Evolutionary conservation across 53 echinoderm and acorn worm species (phyloP).

Genomic region (Hippasteria phrygiana): DNA sequence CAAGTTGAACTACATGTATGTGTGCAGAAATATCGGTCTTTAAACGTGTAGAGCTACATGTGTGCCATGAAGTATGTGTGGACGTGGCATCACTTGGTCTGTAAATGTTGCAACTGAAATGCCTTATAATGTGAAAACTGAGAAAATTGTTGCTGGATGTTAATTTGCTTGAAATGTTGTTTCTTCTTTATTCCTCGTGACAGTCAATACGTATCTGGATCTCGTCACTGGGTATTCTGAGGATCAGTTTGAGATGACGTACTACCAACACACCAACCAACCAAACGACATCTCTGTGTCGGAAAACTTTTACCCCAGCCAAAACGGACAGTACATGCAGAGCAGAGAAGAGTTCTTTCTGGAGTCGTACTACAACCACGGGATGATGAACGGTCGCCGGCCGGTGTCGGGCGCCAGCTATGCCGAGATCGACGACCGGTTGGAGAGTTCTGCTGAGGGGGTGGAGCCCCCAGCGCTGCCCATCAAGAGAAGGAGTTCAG

Average conservation of each 20-base stretch:
- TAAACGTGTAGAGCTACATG: too few species aligned
- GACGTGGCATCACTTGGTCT: too few species aligned
- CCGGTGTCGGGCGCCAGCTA: conserved; percentile 59
- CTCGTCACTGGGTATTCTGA: conserved; percentile 85
- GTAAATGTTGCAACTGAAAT: too few species aligned
- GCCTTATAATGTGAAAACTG: too few species aligned
- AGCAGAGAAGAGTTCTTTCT: conserved; percentile 86
- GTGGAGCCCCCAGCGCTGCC: conserved; percentile 76
- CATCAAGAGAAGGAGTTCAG: conserved; percentile 64
- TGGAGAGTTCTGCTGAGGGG: conserved; percentile 68
- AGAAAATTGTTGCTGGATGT: too few species aligned
- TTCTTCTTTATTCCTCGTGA: neutral
- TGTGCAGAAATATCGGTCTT: too few species aligned
- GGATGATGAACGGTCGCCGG: conserved; percentile 28
- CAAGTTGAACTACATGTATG: too few species aligned
- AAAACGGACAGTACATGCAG: conserved; percentile 66
- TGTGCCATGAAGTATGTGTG: too few species aligned
- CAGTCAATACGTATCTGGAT: conserved; percentile 94
- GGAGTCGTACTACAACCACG: conserved; percentile 51
- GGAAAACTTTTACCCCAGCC: conserved; percentile 44
- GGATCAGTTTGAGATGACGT: conserved; percentile 70
- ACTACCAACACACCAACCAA: conserved; percentile 63
- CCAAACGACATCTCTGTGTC: conserved; percentile 31
- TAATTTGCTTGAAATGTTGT: neutral
- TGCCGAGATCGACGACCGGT: conserved; percentile 65